Conservation (phyloP, 2,797 vertebrate species). For the Trichosurus vulpecula region DNA sequence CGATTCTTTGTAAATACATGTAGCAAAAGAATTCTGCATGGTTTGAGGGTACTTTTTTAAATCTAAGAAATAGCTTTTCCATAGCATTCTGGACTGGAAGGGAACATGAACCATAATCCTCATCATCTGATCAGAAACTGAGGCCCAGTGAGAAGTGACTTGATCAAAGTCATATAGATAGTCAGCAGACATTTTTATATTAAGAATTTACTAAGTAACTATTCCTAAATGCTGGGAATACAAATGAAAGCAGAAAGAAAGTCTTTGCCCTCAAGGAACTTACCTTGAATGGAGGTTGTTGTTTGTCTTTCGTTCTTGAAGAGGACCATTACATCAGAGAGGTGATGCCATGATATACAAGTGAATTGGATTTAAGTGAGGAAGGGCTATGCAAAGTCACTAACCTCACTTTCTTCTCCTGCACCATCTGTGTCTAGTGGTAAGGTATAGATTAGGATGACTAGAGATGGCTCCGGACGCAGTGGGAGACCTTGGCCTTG, state of each 20-base stretch:
- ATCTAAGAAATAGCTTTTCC: not conserved
- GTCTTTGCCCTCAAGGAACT: not conserved
- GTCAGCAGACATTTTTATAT: not conserved
- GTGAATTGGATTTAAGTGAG: no score
- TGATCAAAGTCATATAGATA: not conserved
- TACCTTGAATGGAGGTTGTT: not conserved
- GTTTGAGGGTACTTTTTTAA: slow-evolving; percentile 57
- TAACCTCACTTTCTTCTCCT: no score
- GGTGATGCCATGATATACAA: no score
- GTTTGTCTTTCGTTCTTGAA: no score
- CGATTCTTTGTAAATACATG: slow-evolving; percentile 36
- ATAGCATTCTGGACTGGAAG: not conserved
- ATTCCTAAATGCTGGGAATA: not conserved
- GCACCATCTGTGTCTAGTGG: no score
- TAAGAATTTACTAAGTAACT: not conserved
- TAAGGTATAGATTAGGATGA: no score
- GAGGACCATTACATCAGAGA: no score
- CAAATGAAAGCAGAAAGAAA: not conserved
- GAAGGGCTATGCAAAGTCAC: no score
- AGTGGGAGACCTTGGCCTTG: no score
- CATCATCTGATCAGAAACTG: slow-evolving; percentile 12
- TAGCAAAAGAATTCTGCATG: slow-evolving; percentile 48
- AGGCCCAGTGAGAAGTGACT: not conserved
- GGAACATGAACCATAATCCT: slow-evolving; percentile 5
- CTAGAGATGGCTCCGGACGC: no score